Percentiles rank a stretch among this genome's conserved stretches.
Conservation (phyloP, 2,797 vertebrate species). For the Micromesistius poutassou region DNA sequence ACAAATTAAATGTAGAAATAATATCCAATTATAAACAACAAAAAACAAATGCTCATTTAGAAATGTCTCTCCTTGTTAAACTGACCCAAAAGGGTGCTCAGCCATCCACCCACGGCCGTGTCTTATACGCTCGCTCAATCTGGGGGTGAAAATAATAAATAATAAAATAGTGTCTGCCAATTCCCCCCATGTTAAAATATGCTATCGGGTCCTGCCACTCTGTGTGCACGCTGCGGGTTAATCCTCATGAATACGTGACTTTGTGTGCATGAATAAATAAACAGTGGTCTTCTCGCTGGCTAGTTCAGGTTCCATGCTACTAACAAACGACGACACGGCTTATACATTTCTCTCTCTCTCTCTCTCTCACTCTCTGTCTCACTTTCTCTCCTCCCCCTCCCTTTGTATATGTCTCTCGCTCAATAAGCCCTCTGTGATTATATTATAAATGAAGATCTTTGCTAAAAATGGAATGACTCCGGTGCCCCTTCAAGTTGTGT, state of each 20-base stretch:
- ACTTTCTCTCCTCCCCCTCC: not conserved
- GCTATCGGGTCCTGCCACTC: conserved; percentile 79
- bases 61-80: conserved; percentile 49
- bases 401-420: not conserved
- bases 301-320: conserved; percentile 79
- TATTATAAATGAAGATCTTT: conserved; percentile 64
- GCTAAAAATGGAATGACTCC: conserved; percentile 51
- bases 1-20: not conserved
- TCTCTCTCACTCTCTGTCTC: not conserved
- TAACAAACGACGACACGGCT: conserved; percentile 79
- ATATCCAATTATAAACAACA: conserved; percentile 31
- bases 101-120: conserved; percentile 47
- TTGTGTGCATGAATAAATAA: conserved; percentile 85
- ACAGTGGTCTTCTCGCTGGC: conserved; percentile 73
- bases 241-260: conserved; percentile 85
- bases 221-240: conserved; percentile 76
- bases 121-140: conserved; percentile 64
- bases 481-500: no score
- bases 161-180: conserved; percentile 7
- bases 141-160: conserved; percentile 74
- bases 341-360: conserved; percentile 60
- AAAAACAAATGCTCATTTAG: conserved; percentile 57
- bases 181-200: conserved; percentile 76
- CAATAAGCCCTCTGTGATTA: conserved; percentile 56
- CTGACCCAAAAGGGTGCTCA: conserved; percentile 68